Evolutionary conservation across 2,113 vertebrate genomes (phyloP).

Genomic region (Clarias batrachus): DNA sequence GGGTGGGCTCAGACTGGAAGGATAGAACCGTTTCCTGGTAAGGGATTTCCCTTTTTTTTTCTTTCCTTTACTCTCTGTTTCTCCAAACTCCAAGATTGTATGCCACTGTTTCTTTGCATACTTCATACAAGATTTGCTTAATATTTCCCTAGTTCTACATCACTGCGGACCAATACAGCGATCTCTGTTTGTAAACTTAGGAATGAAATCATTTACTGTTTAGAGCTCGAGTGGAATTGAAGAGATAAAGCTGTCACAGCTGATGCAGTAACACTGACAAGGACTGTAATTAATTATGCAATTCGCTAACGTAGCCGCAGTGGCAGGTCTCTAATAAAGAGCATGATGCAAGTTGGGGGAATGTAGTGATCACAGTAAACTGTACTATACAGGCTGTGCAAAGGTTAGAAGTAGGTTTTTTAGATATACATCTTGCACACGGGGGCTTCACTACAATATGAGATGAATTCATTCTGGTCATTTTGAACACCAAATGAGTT

Average conservation of each 20-base stretch:
- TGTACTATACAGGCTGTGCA: not conserved
- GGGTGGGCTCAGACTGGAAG: constrained; percentile 39
- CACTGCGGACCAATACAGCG: not conserved
- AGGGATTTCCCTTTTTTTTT: constrained; percentile 39
- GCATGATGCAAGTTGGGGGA: constrained; percentile 13
- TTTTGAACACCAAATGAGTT: too few species aligned
- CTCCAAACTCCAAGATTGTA: not conserved
- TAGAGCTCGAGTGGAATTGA: not conserved
- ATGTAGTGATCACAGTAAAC: constrained; percentile 24
- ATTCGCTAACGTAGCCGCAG: constrained; percentile 16
- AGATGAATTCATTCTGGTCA: too few species aligned
- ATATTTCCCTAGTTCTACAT: not conserved
- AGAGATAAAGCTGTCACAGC: constrained; percentile 23
- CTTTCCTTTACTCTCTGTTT: not conserved
- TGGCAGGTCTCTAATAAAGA: constrained; percentile 28
- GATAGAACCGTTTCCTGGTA: constrained; percentile 43
- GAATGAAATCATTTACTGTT: constrained; percentile 1
- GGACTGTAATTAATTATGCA: constrained; percentile 35
- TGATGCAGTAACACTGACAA: constrained; percentile 30
- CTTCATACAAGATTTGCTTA: constrained; percentile 6
- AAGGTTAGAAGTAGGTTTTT: not conserved
- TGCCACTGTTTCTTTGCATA: constrained; percentile 1
- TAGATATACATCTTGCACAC: not conserved
- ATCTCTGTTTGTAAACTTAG: constrained; percentile 11
- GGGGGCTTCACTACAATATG: too few species aligned